Conservation (phyloP, 2,113 vertebrate species). For the Abramis brama region DNA sequence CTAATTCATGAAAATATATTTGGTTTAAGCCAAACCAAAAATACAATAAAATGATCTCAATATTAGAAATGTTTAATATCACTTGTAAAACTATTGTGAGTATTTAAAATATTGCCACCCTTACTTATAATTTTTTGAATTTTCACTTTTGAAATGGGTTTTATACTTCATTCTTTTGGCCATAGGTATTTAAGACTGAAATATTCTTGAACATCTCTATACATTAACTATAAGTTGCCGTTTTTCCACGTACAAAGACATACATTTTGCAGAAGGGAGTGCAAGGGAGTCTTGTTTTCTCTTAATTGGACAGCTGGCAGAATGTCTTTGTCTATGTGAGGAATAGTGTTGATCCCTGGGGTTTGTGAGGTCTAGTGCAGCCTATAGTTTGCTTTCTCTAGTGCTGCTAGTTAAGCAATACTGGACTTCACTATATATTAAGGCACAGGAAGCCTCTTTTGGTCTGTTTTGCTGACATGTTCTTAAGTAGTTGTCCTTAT, state of each 20-base stretch:
- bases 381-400: conserved; percentile 15
- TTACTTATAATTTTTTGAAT: no score
- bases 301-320: conserved; percentile 46
- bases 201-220: background rate
- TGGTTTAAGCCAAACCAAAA: background rate
- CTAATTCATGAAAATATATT: background rate
- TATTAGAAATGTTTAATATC: background rate
- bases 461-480: conserved; percentile 25
- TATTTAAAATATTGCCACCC: background rate
- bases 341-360: conserved; percentile 37
- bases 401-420: conserved; percentile 15
- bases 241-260: background rate
- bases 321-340: conserved; percentile 36
- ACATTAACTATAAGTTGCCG: background rate
- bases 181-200: background rate
- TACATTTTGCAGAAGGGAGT: background rate
- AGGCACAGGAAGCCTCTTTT: conserved; percentile 1
- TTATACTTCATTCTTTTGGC: background rate
- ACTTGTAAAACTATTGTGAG: background rate
- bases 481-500: background rate
- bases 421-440: conserved; percentile 33
- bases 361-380: conserved; percentile 13
- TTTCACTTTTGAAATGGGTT: background rate
- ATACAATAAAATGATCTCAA: background rate
- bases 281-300: conserved; percentile 32